phyloP scores from a whole-genome alignment of 2,888 invertebrate genomes.

The Drosophila rellima region DNA sequence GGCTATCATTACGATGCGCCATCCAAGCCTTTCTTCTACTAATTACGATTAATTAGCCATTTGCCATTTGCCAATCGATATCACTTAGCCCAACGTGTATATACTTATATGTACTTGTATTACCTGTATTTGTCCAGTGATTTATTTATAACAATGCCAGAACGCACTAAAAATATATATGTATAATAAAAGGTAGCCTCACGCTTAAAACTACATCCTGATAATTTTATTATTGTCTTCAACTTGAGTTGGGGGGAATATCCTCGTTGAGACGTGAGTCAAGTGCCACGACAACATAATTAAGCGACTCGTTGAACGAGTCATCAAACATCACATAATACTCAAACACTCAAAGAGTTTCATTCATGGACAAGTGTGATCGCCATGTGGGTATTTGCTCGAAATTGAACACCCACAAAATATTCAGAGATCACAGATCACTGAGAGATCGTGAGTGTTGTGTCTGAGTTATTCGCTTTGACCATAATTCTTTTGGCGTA shows the following conservation, averaged over 20 bases:
- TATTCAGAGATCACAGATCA: constrained; percentile 8
- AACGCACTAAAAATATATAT: constrained; percentile 22
- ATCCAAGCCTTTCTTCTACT: constrained; percentile 66
- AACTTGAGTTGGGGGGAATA: constrained; percentile 50
- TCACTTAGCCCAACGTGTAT: constrained; percentile 48
- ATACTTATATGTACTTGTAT: constrained; percentile 40
- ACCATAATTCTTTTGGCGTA: constrained; percentile 43
- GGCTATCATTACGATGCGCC: constrained; percentile 79
- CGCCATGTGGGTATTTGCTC: constrained; percentile 25
- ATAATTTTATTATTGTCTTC: constrained; percentile 17
- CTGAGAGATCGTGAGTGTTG: constrained; percentile 13
- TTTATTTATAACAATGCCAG: constrained; percentile 39
- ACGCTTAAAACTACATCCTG: constrained; percentile 43
- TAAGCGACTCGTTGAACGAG: constrained; percentile 38
- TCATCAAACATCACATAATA: constrained; percentile 51
- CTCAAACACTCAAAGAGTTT: constrained; percentile 28
- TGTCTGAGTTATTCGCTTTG: constrained; percentile 40
- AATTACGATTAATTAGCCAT: constrained; percentile 47
- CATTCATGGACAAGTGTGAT: constrained; percentile 45
- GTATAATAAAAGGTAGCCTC: constrained; percentile 3
- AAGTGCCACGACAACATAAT: constrained; percentile 64
- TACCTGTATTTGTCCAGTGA: constrained; percentile 35
- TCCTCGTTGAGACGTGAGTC: constrained; percentile 41
- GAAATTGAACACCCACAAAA: constrained; percentile 43
- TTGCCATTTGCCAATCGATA: constrained; percentile 43